Evolutionary conservation across 2,797 vertebrate genomes (phyloP).

Genomic region (Natrix natrix): DNA sequence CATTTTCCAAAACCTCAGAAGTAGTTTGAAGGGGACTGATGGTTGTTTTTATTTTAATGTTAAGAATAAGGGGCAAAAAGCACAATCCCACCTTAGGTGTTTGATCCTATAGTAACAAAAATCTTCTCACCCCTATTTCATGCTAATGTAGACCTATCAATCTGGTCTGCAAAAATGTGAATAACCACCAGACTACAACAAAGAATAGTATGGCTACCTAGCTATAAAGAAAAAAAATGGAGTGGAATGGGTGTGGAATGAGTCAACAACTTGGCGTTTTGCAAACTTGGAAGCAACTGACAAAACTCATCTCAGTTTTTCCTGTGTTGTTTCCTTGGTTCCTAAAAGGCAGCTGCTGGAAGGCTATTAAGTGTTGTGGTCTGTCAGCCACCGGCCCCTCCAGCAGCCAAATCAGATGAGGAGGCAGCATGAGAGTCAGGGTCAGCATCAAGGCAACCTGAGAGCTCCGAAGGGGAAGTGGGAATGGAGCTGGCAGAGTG

Average conservation of each 20-base stretch:
- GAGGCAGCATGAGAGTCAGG: too few species aligned
- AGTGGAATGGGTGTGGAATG: neutral
- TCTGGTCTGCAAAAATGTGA: neutral
- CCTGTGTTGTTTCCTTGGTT: neutral
- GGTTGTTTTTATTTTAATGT: neutral
- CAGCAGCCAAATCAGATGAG: too few species aligned
- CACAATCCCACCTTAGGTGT: neutral
- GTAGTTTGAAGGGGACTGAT: neutral
- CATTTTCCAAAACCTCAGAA: neutral
- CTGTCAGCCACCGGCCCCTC: too few species aligned
- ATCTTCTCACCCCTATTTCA: neutral
- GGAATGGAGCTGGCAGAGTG: too few species aligned
- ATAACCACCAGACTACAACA: neutral
- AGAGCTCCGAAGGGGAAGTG: too few species aligned
- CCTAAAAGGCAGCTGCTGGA: neutral
- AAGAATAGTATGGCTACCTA: neutral
- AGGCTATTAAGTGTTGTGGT: neutral
- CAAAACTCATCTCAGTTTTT: neutral
- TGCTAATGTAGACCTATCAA: neutral
- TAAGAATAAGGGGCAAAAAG: neutral
- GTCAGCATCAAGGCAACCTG: too few species aligned
- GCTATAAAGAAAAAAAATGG: neutral
- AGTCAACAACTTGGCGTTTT: neutral
- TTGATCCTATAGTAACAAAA: neutral
- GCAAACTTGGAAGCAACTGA: neutral